These are phyloP conservation scores for Nomada flava DNA, from an alignment of 2,888 invertebrate species.

Conservation along the genomic window DNA sequence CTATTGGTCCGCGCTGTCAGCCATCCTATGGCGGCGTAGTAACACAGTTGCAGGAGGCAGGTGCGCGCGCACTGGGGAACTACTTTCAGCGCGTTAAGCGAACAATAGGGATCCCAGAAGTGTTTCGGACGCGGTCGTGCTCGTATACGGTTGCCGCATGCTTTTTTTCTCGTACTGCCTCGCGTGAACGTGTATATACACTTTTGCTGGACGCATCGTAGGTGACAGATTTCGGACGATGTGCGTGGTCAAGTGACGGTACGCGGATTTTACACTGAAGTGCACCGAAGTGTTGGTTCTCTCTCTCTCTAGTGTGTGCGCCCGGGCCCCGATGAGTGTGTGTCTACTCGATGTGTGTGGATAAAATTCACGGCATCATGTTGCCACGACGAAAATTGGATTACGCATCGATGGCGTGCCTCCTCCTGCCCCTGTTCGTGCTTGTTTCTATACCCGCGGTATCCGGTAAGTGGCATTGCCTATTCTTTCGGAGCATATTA, in stretches of 20 bases:
- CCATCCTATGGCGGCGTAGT: conserved; percentile 74
- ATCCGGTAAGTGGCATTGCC: conserved; percentile 66
- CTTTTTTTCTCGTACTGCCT: conserved; percentile 72
- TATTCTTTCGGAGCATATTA: not conserved
- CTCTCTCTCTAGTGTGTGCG: conserved; percentile 77
- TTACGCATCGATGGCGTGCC: conserved; percentile 75
- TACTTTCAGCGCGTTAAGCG: conserved; percentile 84
- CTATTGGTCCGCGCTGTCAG: conserved; percentile 73
- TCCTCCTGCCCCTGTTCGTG: conserved; percentile 68
- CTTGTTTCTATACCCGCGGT: conserved; percentile 63
- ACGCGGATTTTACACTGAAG: conserved; percentile 63
- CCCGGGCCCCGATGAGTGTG: conserved; percentile 81
- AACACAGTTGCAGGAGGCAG: conserved; percentile 75
- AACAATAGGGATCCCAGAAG: conserved; percentile 84
- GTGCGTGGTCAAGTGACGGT: conserved; percentile 75
- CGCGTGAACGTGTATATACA: conserved; percentile 72
- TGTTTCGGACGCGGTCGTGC: conserved; percentile 83
- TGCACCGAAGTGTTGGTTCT: conserved; percentile 67
- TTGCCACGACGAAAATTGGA: conserved; percentile 81
- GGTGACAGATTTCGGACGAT: conserved; percentile 68
- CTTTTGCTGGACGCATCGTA: conserved; percentile 61
- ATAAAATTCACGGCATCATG: conserved; percentile 79
- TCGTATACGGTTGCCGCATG: conserved; percentile 78
- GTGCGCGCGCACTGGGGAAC: conserved; percentile 83
- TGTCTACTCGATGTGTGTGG: conserved; percentile 76